Evolutionary conservation across 2,113 vertebrate species (phyloP).

Genomic region (Epinephelus moara): DNA sequence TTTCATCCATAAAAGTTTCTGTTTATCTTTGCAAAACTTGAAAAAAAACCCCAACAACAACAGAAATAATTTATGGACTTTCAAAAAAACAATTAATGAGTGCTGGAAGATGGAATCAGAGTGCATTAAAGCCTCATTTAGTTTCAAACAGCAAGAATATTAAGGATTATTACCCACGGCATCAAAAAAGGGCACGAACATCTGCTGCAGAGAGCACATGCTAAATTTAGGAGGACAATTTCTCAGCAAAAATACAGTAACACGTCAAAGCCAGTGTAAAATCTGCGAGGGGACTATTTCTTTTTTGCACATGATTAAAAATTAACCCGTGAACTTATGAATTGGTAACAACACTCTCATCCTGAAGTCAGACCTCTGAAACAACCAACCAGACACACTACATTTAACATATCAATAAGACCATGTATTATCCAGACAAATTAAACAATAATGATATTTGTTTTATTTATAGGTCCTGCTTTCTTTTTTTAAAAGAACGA

Average conservation of each 20-base stretch:
- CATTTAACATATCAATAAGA: too few species aligned
- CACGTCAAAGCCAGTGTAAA: conserved; percentile 29
- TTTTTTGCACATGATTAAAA: conserved; percentile 36
- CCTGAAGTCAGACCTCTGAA: conserved; percentile 1
- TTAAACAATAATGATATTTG: not conserved
- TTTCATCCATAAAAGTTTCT: conserved; percentile 72
- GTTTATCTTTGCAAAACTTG: conserved; percentile 66
- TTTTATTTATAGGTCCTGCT: conserved; percentile 2
- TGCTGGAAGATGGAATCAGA: conserved; percentile 79
- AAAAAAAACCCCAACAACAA: conserved; percentile 62
- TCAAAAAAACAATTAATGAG: conserved; percentile 82
- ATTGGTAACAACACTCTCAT: not conserved
- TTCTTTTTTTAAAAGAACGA: not conserved
- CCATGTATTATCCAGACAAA: too few species aligned
- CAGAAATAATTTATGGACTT: conserved; percentile 73
- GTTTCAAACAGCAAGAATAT: conserved; percentile 82
- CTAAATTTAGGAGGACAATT: conserved; percentile 72
- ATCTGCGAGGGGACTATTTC: conserved; percentile 10
- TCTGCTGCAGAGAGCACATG: conserved; percentile 67
- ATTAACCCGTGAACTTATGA: conserved; percentile 9
- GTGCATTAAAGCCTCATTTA: conserved; percentile 86
- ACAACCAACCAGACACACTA: not conserved
- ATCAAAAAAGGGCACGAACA: conserved; percentile 78
- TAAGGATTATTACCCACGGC: conserved; percentile 81
- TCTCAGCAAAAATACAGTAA: conserved; percentile 53